A percentile compares a stretch with the other conserved stretches of the same genome.
These are phyloP conservation scores for Coenonympha glycerion DNA, from an alignment of 2,888 invertebrate species.

Conservation along the genomic window DNA sequence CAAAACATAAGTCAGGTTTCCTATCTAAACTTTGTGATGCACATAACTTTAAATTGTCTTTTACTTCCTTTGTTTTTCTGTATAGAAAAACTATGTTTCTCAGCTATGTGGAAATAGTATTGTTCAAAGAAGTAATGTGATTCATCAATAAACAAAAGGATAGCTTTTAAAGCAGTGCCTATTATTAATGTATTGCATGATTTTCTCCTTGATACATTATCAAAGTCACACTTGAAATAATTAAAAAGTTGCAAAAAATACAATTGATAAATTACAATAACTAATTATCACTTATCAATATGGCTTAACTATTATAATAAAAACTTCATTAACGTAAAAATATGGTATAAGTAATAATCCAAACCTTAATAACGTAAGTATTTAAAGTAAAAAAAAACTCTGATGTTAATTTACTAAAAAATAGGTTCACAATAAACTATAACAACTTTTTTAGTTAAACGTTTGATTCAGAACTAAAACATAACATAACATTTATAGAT, in stretches of 20 bases:
- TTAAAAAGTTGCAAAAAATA: not conserved
- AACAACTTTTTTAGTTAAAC: too few species aligned
- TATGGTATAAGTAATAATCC: too few species aligned
- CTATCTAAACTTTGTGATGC: not conserved
- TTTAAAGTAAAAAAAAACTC: too few species aligned
- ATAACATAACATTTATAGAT: too few species aligned
- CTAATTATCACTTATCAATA: too few species aligned
- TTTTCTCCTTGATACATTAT: not conserved
- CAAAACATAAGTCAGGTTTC: not conserved
- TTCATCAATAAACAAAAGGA: constrained; percentile 25
- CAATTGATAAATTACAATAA: too few species aligned
- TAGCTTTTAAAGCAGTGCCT: constrained; percentile 10
- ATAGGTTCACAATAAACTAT: too few species aligned
- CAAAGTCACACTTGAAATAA: not conserved
- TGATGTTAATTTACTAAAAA: too few species aligned
- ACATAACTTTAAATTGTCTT: not conserved
- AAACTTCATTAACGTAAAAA: too few species aligned
- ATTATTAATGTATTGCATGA: not conserved
- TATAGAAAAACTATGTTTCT: not conserved
- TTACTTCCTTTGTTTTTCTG: not conserved
- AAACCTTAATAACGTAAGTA: too few species aligned
- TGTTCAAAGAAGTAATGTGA: constrained; percentile 30
- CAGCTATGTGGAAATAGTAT: constrained; percentile 28
- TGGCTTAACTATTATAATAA: too few species aligned
- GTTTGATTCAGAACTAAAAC: too few species aligned